These are phyloP conservation scores for Epinephelus fuscoguttatus DNA, from an alignment of 2,113 vertebrate genomes.

Conservation along the genomic window DNA sequence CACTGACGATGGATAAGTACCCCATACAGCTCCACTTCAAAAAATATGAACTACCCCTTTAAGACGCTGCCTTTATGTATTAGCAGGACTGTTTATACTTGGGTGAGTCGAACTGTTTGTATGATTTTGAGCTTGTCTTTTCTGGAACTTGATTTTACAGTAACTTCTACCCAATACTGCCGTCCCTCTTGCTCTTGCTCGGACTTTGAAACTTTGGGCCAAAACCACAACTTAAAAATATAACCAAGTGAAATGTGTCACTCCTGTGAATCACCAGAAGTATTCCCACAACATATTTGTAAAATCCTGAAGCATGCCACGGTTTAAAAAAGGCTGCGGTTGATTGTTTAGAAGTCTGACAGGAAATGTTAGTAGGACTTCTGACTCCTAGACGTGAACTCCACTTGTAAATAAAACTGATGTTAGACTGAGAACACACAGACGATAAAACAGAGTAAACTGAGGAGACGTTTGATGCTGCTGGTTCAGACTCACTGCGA, in stretches of 20 bases:
- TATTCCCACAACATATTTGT: neutral
- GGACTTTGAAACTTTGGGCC: neutral
- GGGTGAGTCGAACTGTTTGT: neutral
- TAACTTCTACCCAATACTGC: neutral
- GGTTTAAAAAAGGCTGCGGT: constrained; percentile 16
- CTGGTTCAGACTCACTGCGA: neutral
- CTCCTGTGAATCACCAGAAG: constrained; percentile 12
- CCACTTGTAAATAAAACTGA: constrained; percentile 12
- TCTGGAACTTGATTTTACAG: neutral
- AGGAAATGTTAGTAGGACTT: constrained; percentile 30
- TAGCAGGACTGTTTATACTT: neutral
- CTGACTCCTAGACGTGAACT: constrained; percentile 28
- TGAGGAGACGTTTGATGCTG: constrained; percentile 22
- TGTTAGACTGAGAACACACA: constrained; percentile 9
- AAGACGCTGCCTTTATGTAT: constrained; percentile 9
- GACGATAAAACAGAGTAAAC: constrained; percentile 27
- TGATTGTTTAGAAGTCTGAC: constrained; percentile 38
- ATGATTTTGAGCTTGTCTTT: neutral
- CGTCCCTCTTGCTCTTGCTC: neutral
- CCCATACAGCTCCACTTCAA: too few species aligned
- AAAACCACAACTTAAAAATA: constrained; percentile 22
- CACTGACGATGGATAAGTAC: too few species aligned
- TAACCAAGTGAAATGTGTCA: neutral
- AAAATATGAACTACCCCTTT: too few species aligned
- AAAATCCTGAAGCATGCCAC: neutral